A percentile compares a stretch with the other conserved stretches of the same genome.
phyloP scores from a whole-genome alignment of 1,140 invertebrate genomes.

The Zaprionus taronus region DNA sequence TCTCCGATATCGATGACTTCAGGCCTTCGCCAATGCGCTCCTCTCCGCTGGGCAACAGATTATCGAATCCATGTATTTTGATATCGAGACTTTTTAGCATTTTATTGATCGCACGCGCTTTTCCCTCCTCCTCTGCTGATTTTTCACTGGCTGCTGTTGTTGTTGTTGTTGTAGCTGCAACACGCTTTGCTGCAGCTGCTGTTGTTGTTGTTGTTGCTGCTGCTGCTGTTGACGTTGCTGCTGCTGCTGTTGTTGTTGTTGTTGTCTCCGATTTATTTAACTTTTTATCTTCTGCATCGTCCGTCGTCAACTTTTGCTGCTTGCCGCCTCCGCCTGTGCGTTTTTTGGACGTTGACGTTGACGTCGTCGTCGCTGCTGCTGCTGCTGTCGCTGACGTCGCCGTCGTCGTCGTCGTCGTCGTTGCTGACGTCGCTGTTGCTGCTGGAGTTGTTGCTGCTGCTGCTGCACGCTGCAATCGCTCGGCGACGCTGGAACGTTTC shows the following conservation, averaged over 20 bases:
- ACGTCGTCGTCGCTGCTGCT: constrained; percentile 11
- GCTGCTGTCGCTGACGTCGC: constrained; percentile 22
- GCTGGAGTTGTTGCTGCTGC: constrained; percentile 39
- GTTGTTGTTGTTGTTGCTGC: constrained; percentile 5
- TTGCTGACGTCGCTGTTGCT: background rate
- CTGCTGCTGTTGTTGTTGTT: constrained; percentile 7
- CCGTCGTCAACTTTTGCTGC: constrained; percentile 44
- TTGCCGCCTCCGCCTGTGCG: constrained; percentile 48
- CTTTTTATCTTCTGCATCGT: constrained; percentile 62
- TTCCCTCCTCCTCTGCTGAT: constrained; percentile 71
- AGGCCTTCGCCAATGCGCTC: constrained; percentile 63
- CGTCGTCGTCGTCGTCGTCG: constrained; percentile 41
- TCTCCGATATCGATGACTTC: constrained; percentile 84
- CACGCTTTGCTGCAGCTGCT: constrained; percentile 3
- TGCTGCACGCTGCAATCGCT: constrained; percentile 70
- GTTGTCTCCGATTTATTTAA: constrained; percentile 42
- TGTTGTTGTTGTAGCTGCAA: constrained; percentile 11
- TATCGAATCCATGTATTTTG: constrained; percentile 83
- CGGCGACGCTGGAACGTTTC: constrained; percentile 71
- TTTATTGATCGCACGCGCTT: constrained; percentile 80
- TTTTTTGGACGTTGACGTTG: constrained; percentile 51
- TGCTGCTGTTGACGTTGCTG: constrained; percentile 16
- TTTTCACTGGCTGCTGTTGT: constrained; percentile 21
- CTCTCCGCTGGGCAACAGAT: constrained; percentile 75
- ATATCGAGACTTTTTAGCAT: constrained; percentile 84